Conservation (phyloP, 92 coral and sea anemone genomes). For the Muricea muricata region DNA sequence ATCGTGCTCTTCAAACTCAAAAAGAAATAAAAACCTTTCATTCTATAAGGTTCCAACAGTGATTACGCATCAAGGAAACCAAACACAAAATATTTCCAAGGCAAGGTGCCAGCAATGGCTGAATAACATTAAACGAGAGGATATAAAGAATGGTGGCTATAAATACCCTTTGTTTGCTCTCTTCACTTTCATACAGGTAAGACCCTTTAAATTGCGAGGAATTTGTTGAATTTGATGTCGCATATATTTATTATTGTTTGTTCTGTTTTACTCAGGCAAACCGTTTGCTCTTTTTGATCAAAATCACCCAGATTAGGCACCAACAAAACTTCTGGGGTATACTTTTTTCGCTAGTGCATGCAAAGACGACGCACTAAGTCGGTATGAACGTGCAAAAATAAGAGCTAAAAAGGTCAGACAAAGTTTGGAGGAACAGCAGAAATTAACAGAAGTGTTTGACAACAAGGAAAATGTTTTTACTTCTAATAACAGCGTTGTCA, state of each 20-base stretch:
- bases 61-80: constrained; percentile 50
- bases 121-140: constrained; percentile 60
- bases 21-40: constrained; percentile 48
- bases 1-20: constrained; percentile 54
- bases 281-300: constrained; percentile 43
- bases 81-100: constrained; percentile 31
- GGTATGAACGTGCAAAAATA: background rate
- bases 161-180: constrained; percentile 66
- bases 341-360: background rate
- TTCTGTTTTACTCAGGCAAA: constrained; percentile 38
- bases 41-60: constrained; percentile 45
- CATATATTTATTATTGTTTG: constrained; percentile 6
- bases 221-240: background rate
- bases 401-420: too few species aligned
- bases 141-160: constrained; percentile 50
- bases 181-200: constrained; percentile 59
- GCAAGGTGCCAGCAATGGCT: constrained; percentile 62
- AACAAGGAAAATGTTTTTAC: background rate
- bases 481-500: background rate
- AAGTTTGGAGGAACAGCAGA: too few species aligned
- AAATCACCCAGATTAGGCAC: constrained; percentile 71
- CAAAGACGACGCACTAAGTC: background rate
- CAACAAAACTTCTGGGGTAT: constrained; percentile 24
- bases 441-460: too few species aligned
- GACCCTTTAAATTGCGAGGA: background rate